Conservation (phyloP, 2,888 invertebrate genomes). For the Chrysolina oricalcia region DNA sequence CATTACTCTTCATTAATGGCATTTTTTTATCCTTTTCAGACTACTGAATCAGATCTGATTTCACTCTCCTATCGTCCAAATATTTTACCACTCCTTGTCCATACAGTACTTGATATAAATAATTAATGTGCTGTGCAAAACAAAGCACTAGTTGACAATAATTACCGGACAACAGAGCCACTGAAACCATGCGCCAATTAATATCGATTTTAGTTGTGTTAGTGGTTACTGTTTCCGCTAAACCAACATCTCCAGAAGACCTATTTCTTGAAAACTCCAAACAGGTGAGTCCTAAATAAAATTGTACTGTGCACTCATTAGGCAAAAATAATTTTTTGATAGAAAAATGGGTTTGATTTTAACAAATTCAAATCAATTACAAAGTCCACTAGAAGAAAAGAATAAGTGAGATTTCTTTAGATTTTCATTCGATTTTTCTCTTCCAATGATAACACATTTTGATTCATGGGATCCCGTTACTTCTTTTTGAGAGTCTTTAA, state of each 20-base stretch:
- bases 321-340: no score
- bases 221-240: slow-evolving; percentile 6
- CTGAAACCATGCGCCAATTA: slow-evolving; percentile 21
- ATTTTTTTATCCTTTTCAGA: slow-evolving; percentile 37
- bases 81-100: slow-evolving; percentile 27
- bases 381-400: no score
- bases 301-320: no score
- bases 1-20: slow-evolving; percentile 28
- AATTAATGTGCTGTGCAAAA: slow-evolving; percentile 23
- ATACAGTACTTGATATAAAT: slow-evolving; percentile 25
- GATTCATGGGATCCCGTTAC: no score
- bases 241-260: slow-evolving; percentile 17
- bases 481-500: no score
- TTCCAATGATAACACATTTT: no score
- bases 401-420: no score
- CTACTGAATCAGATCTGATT: slow-evolving; percentile 31
- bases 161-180: slow-evolving; percentile 19
- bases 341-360: no score
- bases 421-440: no score
- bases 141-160: slow-evolving; percentile 12
- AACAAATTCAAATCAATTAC: no score
- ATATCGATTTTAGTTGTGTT: slow-evolving; percentile 2
- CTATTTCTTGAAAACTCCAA: neutral
- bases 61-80: slow-evolving; percentile 31
- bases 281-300: neutral